Evolutionary conservation across 2,888 invertebrate species (phyloP).

Genomic region (Incurvaria masculella): DNA sequence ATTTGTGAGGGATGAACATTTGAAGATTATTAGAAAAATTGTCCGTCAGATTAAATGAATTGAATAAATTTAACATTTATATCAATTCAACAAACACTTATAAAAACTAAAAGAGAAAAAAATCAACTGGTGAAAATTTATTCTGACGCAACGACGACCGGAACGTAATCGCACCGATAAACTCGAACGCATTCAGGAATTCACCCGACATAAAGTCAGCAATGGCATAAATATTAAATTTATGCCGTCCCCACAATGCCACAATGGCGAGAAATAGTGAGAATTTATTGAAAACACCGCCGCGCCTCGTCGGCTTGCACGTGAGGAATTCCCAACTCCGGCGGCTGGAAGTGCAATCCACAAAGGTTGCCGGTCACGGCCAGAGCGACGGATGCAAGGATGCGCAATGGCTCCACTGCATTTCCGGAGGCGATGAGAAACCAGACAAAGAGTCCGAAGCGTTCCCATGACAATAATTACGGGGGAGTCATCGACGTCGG

Average conservation of each 20-base stretch:
- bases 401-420: not conserved
- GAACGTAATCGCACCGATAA: not conserved
- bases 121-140: no score
- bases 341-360: constrained; percentile 2
- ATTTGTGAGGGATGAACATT: no score
- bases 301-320: constrained; percentile 22
- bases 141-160: no score
- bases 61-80: no score
- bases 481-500: not conserved
- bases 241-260: constrained; percentile 21
- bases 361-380: constrained; percentile 3
- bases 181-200: not conserved
- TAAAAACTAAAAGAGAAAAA: no score
- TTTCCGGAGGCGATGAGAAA: not conserved
- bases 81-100: no score
- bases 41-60: no score
- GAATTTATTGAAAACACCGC: constrained; percentile 28
- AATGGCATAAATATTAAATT: constrained; percentile 23
- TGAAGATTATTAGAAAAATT: no score
- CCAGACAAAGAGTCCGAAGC: not conserved
- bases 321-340: constrained; percentile 5
- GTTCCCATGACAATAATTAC: not conserved
- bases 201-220: not conserved
- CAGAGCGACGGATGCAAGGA: not conserved
- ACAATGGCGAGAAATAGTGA: constrained; percentile 25